Conservation (phyloP, 2,113 vertebrate species). For the Bostrychus sinensis region DNA sequence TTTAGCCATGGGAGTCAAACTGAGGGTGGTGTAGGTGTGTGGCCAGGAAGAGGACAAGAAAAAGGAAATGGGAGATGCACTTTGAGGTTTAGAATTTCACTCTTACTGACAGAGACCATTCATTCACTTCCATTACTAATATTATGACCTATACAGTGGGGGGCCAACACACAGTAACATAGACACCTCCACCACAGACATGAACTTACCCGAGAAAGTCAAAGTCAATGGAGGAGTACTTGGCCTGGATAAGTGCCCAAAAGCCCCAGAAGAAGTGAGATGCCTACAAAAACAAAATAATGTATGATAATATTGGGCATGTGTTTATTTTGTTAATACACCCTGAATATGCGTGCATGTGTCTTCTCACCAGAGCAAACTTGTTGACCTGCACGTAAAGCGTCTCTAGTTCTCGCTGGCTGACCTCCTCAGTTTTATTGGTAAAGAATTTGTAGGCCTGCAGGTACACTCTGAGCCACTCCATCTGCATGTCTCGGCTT, state of each 20-base stretch:
- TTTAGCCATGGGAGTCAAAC: background rate
- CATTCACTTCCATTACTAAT: conserved; percentile 1
- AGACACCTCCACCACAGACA: background rate
- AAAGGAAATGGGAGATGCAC: conserved; percentile 18
- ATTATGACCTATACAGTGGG: background rate
- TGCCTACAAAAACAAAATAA: conserved; percentile 78
- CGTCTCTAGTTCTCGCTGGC: conserved; percentile 84
- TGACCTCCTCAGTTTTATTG: conserved; percentile 78
- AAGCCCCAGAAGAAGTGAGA: conserved; percentile 98
- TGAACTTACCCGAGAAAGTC: conserved; percentile 90
- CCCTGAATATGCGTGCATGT: background rate
- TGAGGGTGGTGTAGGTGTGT: background rate
- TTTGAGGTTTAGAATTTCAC: conserved; percentile 42
- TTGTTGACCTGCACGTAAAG: conserved; percentile 98
- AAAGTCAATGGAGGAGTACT: conserved; percentile 95
- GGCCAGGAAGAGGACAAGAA: conserved; percentile 2
- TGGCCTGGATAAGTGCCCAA: conserved; percentile 96
- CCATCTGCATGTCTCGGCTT: conserved; percentile 85
- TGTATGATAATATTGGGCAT: background rate
- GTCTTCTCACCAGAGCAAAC: conserved; percentile 89
- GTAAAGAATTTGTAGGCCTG: conserved; percentile 86
- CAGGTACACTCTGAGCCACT: conserved; percentile 90
- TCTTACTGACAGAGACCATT: conserved; percentile 25
- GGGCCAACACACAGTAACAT: conserved; percentile 3
- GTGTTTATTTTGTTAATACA: background rate